A percentile compares a stretch with the other conserved stretches of the same genome.
Evolutionary conservation across 1,140 invertebrate genomes (phyloP).

Genomic region (Drosophila albomicans): DNA sequence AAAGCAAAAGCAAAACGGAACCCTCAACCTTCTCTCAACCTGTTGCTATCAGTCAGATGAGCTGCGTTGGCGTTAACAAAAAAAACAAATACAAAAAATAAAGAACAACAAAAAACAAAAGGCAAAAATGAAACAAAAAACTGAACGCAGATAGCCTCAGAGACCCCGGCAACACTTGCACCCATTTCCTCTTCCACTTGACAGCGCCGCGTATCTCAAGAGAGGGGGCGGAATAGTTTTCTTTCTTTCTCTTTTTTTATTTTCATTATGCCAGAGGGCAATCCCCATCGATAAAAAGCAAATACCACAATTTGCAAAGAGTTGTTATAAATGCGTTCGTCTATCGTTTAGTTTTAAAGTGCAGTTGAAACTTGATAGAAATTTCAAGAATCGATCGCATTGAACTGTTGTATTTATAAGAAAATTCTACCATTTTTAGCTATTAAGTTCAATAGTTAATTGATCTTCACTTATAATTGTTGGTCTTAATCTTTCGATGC

Average conservation of each 20-base stretch:
- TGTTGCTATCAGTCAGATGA: conserved; percentile 20
- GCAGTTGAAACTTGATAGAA: too few relatives aligned
- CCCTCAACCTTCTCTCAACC: not conserved
- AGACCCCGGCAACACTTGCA: not conserved
- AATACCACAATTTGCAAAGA: not conserved
- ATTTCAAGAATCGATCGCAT: too few relatives aligned
- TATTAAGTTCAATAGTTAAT: too few relatives aligned
- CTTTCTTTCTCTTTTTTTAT: too few relatives aligned
- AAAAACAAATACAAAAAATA: not conserved
- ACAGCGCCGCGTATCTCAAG: not conserved
- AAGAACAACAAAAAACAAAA: not conserved
- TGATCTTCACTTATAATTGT: too few relatives aligned
- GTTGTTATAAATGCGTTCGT: too few relatives aligned
- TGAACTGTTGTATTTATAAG: too few relatives aligned
- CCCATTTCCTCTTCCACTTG: conserved; percentile 3
- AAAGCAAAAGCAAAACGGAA: not conserved
- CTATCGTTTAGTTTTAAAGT: too few relatives aligned
- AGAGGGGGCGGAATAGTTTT: not conserved
- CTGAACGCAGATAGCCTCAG: not conserved
- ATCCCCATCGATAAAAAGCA: not conserved
- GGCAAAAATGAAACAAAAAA: not conserved
- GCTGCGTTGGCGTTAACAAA: conserved; percentile 2
- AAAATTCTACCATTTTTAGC: too few relatives aligned
- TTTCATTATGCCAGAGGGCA: too few relatives aligned
- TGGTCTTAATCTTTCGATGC: too few relatives aligned